Conservation (phyloP, 1,140 invertebrate species). For the Aphelenchoides avenae region DNA sequence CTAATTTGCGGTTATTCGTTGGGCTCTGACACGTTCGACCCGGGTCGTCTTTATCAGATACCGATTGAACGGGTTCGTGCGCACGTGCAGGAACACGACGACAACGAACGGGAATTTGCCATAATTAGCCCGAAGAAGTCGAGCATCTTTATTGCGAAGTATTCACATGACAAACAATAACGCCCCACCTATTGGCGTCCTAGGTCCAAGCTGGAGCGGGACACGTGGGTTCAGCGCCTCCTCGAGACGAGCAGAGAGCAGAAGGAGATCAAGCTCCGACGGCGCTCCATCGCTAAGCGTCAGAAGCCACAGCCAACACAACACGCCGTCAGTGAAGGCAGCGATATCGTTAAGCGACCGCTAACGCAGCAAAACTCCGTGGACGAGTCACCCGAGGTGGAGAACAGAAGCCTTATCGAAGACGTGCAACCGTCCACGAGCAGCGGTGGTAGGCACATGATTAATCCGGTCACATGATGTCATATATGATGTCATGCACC, state of each 20-base stretch:
- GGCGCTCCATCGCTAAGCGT: too few species aligned
- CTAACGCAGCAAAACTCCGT: too few species aligned
- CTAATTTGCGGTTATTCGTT: slow-evolving; percentile 45
- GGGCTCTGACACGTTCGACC: slow-evolving; percentile 35
- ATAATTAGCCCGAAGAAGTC: slow-evolving; percentile 40
- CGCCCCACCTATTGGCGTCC: not conserved
- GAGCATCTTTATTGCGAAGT: slow-evolving; percentile 34
- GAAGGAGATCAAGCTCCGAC: not conserved
- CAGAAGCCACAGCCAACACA: too few species aligned
- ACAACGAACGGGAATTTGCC: slow-evolving; percentile 41
- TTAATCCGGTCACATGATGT: not conserved
- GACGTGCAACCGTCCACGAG: not conserved
- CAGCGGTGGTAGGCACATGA: not conserved
- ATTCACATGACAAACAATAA: slow-evolving; percentile 4
- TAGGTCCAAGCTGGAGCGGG: slow-evolving; percentile 32
- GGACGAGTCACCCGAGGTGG: slow-evolving; percentile 24
- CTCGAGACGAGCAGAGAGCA: slow-evolving; percentile 11
- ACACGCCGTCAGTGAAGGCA: too few species aligned
- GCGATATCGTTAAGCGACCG: too few species aligned
- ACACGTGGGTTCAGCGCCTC: slow-evolving; percentile 35
- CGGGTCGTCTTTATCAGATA: slow-evolving; percentile 34
- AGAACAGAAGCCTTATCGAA: slow-evolving; percentile 11
- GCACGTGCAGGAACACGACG: slow-evolving; percentile 40
- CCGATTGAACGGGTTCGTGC: slow-evolving; percentile 38
- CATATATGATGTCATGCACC: not conserved